phyloP scores from a whole-genome alignment of 2,797 vertebrate genomes.

The Avahi laniger region DNA sequence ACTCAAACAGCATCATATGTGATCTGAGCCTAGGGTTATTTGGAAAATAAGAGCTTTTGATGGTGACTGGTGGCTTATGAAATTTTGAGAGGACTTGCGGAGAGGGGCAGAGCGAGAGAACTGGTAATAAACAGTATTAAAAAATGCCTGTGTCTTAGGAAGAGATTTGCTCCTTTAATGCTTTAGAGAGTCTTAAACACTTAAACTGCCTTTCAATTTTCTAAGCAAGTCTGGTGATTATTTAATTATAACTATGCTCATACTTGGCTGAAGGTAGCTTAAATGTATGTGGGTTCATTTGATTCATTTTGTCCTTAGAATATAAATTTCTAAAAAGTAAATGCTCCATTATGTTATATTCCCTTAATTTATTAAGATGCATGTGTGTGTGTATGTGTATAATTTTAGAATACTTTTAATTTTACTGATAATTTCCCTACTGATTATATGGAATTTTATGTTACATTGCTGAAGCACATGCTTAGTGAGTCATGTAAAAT shows the following conservation, averaged over 20 bases:
- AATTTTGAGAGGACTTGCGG: not conserved
- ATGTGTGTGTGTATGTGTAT: not conserved
- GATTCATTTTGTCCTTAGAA: slow-evolving; percentile 7
- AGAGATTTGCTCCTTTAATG: not conserved
- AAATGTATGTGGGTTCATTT: not conserved
- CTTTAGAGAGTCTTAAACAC: not conserved
- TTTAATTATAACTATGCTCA: slow-evolving; percentile 34
- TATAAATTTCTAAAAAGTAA: not conserved
- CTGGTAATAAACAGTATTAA: not conserved
- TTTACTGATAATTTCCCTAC: not conserved
- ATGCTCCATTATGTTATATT: not conserved
- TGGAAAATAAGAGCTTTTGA: not conserved
- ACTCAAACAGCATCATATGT: not conserved
- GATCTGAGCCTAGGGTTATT: not conserved
- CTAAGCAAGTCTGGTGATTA: slow-evolving; percentile 16
- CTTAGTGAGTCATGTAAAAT: not conserved
- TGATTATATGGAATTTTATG: not conserved
- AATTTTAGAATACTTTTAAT: not conserved
- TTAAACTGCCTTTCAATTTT: slow-evolving; percentile 26
- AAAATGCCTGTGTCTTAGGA: not conserved
- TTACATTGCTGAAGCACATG: not conserved
- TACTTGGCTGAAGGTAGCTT: not conserved
- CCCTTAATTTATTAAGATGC: not conserved
- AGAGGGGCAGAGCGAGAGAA: not conserved
- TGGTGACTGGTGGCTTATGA: not conserved